phyloP scores from a whole-genome alignment of 2,797 vertebrate genomes.

The Phoxinus dragarum region DNA sequence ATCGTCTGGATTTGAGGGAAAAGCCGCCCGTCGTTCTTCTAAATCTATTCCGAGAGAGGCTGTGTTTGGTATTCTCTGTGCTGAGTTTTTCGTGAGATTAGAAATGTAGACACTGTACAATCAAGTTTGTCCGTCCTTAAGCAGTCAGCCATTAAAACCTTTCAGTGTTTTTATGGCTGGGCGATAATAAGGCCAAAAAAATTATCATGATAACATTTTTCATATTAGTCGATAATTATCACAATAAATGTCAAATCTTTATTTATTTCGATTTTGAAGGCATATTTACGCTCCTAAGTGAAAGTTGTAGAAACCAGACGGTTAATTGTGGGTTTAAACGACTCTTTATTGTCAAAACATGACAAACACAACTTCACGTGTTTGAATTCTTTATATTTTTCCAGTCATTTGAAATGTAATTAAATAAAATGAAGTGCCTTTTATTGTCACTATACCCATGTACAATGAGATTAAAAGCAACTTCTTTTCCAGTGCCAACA shows the following conservation, averaged over 20 bases:
- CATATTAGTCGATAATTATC: no score
- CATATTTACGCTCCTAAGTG: neutral
- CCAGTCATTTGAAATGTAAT: no score
- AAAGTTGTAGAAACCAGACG: neutral
- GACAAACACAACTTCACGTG: no score
- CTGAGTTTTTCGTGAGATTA: neutral
- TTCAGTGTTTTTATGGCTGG: neutral
- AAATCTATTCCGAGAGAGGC: constrained; percentile 34
- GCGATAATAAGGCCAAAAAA: neutral
- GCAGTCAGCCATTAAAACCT: neutral
- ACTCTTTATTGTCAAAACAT: no score
- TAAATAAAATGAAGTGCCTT: no score
- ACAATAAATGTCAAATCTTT: no score
- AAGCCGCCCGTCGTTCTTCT: constrained; percentile 50
- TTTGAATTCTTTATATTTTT: no score
- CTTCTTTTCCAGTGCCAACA: no score
- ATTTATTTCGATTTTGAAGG: neutral
- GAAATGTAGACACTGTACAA: neutral
- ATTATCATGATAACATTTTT: no score
- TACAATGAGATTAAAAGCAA: no score
- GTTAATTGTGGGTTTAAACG: neutral
- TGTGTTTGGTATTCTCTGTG: constrained; percentile 7
- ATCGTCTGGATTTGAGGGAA: constrained; percentile 52
- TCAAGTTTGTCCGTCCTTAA: neutral
- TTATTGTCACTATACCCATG: no score